Evolutionary conservation across 2,113 vertebrate genomes (phyloP).

Genomic region (Phoxinus phoxinus): DNA sequence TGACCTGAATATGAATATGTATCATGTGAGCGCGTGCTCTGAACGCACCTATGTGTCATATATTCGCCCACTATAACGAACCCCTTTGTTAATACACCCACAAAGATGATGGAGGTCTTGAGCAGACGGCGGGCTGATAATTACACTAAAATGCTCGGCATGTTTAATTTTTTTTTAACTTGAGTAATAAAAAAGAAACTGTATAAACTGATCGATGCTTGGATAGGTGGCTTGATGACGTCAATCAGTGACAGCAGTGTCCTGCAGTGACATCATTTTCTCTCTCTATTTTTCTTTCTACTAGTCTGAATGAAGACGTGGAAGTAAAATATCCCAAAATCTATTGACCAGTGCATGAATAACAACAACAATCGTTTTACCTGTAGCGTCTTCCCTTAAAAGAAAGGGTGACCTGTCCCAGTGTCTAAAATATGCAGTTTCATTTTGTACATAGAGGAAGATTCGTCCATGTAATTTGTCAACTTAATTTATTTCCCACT

Average conservation of each 20-base stretch:
- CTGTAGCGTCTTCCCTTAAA: not conserved
- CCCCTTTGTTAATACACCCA: conserved; percentile 38
- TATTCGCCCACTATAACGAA: conserved; percentile 34
- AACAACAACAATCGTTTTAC: not conserved
- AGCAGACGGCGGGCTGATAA: not conserved
- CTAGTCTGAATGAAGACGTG: not conserved
- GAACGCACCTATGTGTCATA: conserved; percentile 36
- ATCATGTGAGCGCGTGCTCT: conserved; percentile 11
- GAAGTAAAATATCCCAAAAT: not conserved
- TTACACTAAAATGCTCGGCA: not conserved
- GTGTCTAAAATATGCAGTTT: not conserved
- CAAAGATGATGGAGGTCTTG: not conserved
- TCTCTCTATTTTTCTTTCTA: not conserved
- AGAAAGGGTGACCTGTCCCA: not conserved
- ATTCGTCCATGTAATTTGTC: not conserved
- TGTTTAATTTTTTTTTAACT: not conserved
- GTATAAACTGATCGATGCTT: not conserved
- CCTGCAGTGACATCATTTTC: not conserved
- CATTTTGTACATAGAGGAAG: not conserved
- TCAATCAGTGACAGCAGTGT: not conserved
- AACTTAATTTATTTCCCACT: not conserved
- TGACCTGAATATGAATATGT: conserved; percentile 26
- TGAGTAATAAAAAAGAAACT: not conserved
- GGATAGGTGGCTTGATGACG: not conserved
- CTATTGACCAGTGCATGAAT: not conserved